Evolutionary conservation across 2,888 invertebrate species (phyloP), one percentile per base, ranked within the genome.

Genomic region (Folsomia manolachei): DNA sequence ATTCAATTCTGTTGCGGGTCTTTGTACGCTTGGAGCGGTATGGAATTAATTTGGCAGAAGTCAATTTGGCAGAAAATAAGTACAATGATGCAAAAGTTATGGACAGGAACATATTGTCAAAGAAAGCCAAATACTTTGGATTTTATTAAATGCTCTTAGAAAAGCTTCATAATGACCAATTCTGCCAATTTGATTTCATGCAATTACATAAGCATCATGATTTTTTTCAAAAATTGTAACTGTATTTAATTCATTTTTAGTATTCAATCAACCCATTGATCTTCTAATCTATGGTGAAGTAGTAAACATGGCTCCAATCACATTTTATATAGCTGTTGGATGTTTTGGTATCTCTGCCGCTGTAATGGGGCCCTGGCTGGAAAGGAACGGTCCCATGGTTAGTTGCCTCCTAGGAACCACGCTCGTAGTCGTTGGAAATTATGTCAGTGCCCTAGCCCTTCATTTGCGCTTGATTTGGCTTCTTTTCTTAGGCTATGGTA

Each of bases 201-300:
- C n/a, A n/a, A n/a, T n/a, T n/a, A n/a, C n/a, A n/a, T n/a, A n/a
- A n/a, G n/a, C n/a, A n/a, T n/a, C n/a, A n/a, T n/a, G n/a, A n/a
- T n/a, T n/a, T n/a, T n/a, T n/a, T n/a, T n/a, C n/a, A n/a, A n/a
- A n/a, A n/a, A n/a, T n/a, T n/a, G n/a, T n/a, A n/a, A n/a, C n/a
- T n/a, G n/a, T n/a, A n/a, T n/a, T n/a, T n/a, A n/a, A n/a, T n/a
- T n/a, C n/a, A n/a, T n/a, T n/a, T n/a, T 39, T 14, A 39, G 39
- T 39, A 39, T 79, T 80, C 69, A 80, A 80, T 69, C 76, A 75
- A 23, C 78, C 80, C 0, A 79, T 80, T 56, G 80, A 80, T 56
- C 27, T 39, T 0, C 71, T 68, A 11, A 75, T 80, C n/a, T 75
- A 74, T 51, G 76, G 72, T 2, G 52, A 76, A 64, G 77, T 73